Conservation (phyloP, 2,888 invertebrate species). For the Scaptomyza caliginosa region DNA sequence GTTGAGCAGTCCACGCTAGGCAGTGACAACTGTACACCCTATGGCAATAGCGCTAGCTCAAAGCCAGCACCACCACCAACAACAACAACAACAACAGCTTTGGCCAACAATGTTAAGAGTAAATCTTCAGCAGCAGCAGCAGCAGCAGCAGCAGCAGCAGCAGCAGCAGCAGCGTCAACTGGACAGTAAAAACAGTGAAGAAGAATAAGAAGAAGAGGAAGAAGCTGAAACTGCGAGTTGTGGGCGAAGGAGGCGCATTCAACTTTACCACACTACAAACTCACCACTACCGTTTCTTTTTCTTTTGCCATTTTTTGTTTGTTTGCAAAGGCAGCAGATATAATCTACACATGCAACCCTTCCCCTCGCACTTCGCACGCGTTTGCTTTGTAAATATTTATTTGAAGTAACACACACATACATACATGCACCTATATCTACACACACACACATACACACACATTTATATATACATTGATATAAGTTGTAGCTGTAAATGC, state of each 20-base stretch:
- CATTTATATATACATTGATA: constrained; percentile 39
- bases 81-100: not conserved
- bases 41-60: constrained; percentile 19
- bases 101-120: constrained; percentile 23
- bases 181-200: constrained; percentile 24
- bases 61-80: constrained; percentile 2
- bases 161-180: constrained; percentile 22
- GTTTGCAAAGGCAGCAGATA: constrained; percentile 8
- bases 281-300: constrained; percentile 6
- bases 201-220: not conserved
- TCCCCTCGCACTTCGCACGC: constrained; percentile 10
- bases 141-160: constrained; percentile 21
- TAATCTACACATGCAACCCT: not conserved
- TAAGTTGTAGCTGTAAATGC: constrained; percentile 57
- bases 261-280: not conserved
- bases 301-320: constrained; percentile 13
- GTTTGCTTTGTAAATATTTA: constrained; percentile 74
- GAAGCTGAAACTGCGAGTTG: not conserved
- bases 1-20: constrained; percentile 77
- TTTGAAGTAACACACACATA: constrained; percentile 58
- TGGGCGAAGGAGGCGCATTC: not conserved
- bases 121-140: constrained; percentile 12
- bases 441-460: constrained; percentile 32
- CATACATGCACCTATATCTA: constrained; percentile 14
- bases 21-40: constrained; percentile 57